Evolutionary conservation across 2,797 vertebrate species (phyloP).

Genomic region (Siniperca undulata): DNA sequence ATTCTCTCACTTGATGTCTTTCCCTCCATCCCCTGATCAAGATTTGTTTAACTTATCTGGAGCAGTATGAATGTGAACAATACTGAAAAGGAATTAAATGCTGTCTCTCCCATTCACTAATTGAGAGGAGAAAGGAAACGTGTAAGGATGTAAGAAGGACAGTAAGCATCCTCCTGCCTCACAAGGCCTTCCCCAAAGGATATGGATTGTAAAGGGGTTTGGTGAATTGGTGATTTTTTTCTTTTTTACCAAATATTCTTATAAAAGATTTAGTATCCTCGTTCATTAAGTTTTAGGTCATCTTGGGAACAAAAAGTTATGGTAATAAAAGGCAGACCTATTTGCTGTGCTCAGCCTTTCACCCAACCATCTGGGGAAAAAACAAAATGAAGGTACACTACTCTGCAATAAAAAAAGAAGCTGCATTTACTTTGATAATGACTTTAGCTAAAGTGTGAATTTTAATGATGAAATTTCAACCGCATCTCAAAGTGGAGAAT

Average conservation of each 20-base stretch:
- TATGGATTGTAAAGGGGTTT: not conserved
- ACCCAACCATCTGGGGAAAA: not conserved
- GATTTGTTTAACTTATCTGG: not conserved
- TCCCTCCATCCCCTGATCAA: not conserved
- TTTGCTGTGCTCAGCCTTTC: slow-evolving; percentile 17
- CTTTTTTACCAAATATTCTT: slow-evolving; percentile 10
- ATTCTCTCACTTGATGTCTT: not conserved
- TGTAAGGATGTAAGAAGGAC: not conserved
- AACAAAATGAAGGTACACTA: not conserved
- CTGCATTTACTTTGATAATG: slow-evolving; percentile 4
- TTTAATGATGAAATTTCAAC: slow-evolving; percentile 5
- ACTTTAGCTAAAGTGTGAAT: slow-evolving; percentile 1
- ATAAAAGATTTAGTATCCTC: slow-evolving; percentile 19
- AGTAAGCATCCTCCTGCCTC: not conserved
- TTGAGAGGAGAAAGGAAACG: not conserved
- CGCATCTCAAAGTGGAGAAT: not conserved
- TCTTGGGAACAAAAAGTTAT: not conserved
- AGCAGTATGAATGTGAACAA: not conserved
- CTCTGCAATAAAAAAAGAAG: not conserved
- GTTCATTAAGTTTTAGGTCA: slow-evolving; percentile 7
- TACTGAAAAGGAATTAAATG: not conserved
- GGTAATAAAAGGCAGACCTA: slow-evolving; percentile 8
- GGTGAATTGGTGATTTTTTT: not conserved
- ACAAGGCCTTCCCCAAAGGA: not conserved
- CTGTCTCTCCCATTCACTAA: not conserved